A percentile compares a stretch with the other conserved stretches of the same genome.
Conservation (phyloP, 2,888 invertebrate species). For the Agriopis leucophaearia region DNA sequence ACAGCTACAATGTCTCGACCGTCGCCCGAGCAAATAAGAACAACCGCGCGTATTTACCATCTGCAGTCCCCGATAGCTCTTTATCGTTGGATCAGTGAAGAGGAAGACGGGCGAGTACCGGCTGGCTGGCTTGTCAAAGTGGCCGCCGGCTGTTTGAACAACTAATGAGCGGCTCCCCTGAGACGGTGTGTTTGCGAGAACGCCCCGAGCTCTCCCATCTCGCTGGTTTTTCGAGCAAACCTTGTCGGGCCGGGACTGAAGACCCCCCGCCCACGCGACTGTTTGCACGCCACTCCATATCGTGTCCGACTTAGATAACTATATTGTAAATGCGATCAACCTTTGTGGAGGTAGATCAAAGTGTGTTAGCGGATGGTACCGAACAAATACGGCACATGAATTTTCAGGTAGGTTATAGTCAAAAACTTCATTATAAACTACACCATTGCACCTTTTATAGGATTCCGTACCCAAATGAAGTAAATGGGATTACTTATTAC, state of each 20-base stretch:
- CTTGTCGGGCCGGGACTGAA: conserved; percentile 55
- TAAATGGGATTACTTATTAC: too few relatives aligned
- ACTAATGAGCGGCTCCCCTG: conserved; percentile 85
- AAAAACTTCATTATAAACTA: too few relatives aligned
- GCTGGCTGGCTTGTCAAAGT: conserved; percentile 78
- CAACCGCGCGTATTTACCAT: conserved; percentile 72
- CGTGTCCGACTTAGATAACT: conserved; percentile 62
- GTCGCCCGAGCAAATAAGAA: conserved; percentile 59
- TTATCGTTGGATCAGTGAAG: conserved; percentile 76
- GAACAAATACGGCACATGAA: background rate
- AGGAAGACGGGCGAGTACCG: conserved; percentile 72
- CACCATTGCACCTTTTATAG: too few relatives aligned
- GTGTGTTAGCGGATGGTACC: background rate
- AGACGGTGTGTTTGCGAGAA: conserved; percentile 81
- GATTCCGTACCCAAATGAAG: too few relatives aligned
- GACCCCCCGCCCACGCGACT: conserved; percentile 53
- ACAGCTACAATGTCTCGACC: conserved; percentile 49
- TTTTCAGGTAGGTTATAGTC: too few relatives aligned
- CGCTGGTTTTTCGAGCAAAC: conserved; percentile 72
- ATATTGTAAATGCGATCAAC: conserved; percentile 49
- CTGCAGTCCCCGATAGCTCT: conserved; percentile 69
- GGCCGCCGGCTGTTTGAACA: conserved; percentile 84
- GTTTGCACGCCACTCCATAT: conserved; percentile 71
- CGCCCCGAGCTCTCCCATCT: conserved; percentile 59
- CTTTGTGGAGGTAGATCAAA: conserved; percentile 24